phyloP scores from a whole-genome alignment of 2,797 vertebrate genomes.

The Lindbergichthys nudifrons region DNA sequence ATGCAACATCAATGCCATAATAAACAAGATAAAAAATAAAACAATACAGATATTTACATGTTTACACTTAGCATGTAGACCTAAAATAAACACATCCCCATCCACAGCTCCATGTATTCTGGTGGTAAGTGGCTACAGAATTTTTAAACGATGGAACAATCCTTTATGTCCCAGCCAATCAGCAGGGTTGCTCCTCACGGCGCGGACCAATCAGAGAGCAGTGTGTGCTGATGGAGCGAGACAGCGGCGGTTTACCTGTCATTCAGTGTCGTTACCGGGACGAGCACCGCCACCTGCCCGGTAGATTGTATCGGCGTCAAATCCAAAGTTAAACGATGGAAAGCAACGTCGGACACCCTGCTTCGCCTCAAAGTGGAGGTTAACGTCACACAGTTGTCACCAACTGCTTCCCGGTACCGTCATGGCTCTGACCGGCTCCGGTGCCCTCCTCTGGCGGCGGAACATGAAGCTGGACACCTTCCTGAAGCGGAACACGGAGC shows the following conservation, averaged over 20 bases:
- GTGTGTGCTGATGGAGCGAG: neutral
- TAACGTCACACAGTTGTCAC: neutral
- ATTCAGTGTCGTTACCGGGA: neutral
- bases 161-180: constrained; percentile 50
- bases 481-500: constrained; percentile 81
- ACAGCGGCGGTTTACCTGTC: constrained; percentile 13
- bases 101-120: neutral
- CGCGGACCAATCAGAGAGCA: constrained; percentile 60
- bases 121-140: neutral
- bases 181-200: neutral
- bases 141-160: neutral
- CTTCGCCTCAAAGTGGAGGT: neutral
- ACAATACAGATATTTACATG: neutral
- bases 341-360: neutral
- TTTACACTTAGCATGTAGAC: neutral
- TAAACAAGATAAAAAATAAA: no score
- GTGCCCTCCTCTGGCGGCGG: constrained; percentile 45
- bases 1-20: no score
- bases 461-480: constrained; percentile 85
- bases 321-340: neutral
- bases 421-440: constrained; percentile 73
- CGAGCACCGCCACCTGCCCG: fast-evolving
- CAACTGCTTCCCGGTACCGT: neutral
- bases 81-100: neutral
- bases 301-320: no score